Conservation (phyloP, 2,888 invertebrate species). For the Lissocephala sabroskyi region DNA sequence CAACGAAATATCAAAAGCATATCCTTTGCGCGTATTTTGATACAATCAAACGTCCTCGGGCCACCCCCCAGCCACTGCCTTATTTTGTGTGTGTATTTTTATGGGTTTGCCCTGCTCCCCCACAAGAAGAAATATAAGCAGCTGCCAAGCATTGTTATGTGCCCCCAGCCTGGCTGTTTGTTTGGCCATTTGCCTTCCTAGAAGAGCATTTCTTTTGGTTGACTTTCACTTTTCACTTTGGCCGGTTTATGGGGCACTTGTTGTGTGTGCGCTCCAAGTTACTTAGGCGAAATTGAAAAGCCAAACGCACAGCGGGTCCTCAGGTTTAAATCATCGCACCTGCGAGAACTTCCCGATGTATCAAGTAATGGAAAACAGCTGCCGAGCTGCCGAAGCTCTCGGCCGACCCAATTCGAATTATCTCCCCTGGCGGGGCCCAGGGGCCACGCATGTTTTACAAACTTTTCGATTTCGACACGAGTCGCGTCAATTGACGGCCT, state of each 20-base stretch:
- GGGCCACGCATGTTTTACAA: too few species aligned
- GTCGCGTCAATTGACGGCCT: too few species aligned
- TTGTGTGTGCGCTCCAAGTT: slow-evolving; percentile 54
- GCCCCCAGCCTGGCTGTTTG: neutral
- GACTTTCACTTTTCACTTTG: slow-evolving; percentile 18
- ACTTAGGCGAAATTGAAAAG: slow-evolving; percentile 61
- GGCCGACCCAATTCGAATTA: too few species aligned
- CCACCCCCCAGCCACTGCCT: neutral
- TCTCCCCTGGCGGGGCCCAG: too few species aligned
- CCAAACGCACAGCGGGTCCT: slow-evolving; percentile 39
- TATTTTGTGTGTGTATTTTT: slow-evolving; percentile 45
- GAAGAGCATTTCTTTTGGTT: slow-evolving; percentile 6
- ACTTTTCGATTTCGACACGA: too few species aligned
- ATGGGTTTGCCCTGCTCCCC: slow-evolving; percentile 22
- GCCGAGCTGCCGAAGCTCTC: too few species aligned
- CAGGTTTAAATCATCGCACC: slow-evolving; percentile 19
- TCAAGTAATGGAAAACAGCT: slow-evolving; percentile 14
- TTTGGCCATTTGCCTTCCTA: neutral
- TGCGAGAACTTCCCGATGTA: slow-evolving; percentile 16
- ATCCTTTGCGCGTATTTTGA: slow-evolving; percentile 1
- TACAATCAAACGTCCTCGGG: neutral
- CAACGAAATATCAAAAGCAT: slow-evolving; percentile 37
- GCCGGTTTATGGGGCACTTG: slow-evolving; percentile 68
- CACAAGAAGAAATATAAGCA: neutral
- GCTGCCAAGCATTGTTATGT: slow-evolving; percentile 9